phyloP scores from a whole-genome alignment of 2,113 vertebrate genomes.

The Phalacrocorax aristotelis region DNA sequence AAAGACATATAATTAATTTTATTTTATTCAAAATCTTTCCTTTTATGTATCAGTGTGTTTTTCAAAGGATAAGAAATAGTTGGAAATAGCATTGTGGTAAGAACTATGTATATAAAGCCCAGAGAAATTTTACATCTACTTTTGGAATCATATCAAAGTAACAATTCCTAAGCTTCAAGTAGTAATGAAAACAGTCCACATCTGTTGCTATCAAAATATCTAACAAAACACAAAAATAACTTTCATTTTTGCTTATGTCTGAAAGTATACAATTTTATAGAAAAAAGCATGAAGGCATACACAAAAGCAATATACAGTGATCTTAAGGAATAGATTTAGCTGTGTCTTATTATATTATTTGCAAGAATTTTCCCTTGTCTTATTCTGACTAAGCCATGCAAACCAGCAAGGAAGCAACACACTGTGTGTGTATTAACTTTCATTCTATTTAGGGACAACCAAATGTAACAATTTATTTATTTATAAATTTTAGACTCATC shows the following conservation, averaged over 20 bases:
- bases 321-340: not conserved
- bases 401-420: not conserved
- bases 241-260: not conserved
- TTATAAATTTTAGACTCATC: not conserved
- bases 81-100: not conserved
- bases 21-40: not conserved
- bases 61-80: not conserved
- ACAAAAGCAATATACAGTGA: not conserved
- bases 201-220: not conserved
- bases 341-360: not conserved
- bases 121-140: not conserved
- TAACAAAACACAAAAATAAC: not conserved
- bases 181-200: not conserved
- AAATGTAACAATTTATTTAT: not conserved
- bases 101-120: not conserved
- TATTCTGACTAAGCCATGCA: not conserved
- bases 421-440: not conserved
- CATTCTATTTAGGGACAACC: not conserved
- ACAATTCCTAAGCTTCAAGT: not conserved
- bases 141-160: not conserved
- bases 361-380: not conserved
- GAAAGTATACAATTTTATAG: not conserved
- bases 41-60: not conserved
- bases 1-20: not conserved
- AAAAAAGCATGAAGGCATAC: not conserved